Percentiles rank a stretch among this genome's conserved stretches.
phyloP scores from a whole-genome alignment of 2,888 invertebrate species.

The Spilarctia lutea region DNA sequence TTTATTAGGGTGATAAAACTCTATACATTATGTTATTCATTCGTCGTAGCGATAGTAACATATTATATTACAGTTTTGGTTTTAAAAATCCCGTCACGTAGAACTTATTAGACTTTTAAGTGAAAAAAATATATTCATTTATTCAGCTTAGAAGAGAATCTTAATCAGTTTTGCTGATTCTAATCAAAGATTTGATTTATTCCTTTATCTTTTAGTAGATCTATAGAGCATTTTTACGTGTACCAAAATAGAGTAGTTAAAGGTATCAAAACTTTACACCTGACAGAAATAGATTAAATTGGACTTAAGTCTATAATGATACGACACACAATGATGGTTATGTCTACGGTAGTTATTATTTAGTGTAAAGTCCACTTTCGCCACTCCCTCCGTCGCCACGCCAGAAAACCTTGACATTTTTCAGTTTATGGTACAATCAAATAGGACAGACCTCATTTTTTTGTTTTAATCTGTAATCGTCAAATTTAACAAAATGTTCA shows the following conservation, averaged over 20 bases:
- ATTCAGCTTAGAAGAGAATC: background rate
- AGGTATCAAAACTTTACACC: background rate
- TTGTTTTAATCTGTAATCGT: background rate
- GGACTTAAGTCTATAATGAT: background rate
- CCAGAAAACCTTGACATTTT: conserved; percentile 33
- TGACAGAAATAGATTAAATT: background rate
- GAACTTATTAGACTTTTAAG: background rate
- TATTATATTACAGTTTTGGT: too few relatives aligned
- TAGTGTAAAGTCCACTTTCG: conserved; percentile 46
- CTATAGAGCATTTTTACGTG: background rate
- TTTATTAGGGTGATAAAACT: background rate
- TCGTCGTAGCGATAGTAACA: background rate
- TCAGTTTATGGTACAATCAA: conserved; percentile 50
- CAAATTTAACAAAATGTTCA: background rate
- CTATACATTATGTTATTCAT: background rate
- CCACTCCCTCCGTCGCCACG: conserved; percentile 44
- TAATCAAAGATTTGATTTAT: background rate
- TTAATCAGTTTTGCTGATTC: background rate
- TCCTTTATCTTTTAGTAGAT: background rate
- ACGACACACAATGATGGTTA: conserved; percentile 21
- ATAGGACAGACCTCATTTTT: conserved; percentile 47
- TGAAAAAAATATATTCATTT: background rate
- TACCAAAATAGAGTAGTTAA: background rate
- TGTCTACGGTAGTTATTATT: conserved; percentile 53
- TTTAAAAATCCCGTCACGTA: background rate